These are phyloP conservation scores for Ceratina calcarata DNA, from an alignment of 1,140 invertebrate genomes.

Conservation along the genomic window DNA sequence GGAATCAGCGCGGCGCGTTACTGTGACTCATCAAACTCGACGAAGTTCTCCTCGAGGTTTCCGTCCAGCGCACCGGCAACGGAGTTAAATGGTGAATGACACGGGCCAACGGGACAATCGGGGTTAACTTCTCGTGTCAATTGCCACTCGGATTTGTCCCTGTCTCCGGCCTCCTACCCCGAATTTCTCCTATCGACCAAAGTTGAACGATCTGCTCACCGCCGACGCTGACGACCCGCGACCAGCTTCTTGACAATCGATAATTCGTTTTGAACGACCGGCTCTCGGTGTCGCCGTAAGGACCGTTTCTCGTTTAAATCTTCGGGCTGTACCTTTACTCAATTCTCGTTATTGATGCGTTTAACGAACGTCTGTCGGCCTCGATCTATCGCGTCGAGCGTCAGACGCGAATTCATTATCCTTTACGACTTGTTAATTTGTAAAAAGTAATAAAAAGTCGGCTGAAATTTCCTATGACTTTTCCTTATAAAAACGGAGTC, in stretches of 20 bases:
- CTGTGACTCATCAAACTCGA: constrained; percentile 44
- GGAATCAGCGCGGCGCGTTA: constrained; percentile 10
- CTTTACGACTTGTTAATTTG: too few species aligned
- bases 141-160: constrained; percentile 63
- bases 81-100: constrained; percentile 67
- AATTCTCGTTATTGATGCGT: too few species aligned
- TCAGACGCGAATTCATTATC: too few species aligned
- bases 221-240: neutral
- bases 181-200: constrained; percentile 16
- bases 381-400: too few species aligned
- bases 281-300: too few species aligned
- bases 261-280: neutral
- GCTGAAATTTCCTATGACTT: too few species aligned
- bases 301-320: too few species aligned
- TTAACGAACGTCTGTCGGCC: too few species aligned
- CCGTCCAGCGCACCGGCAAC: constrained; percentile 30
- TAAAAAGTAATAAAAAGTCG: too few species aligned
- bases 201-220: constrained; percentile 4
- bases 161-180: constrained; percentile 17
- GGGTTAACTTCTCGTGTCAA: constrained; percentile 75
- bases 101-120: constrained; percentile 59
- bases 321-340: too few species aligned
- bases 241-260: constrained; percentile 21
- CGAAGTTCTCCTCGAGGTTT: constrained; percentile 23
- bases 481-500: too few species aligned